phyloP scores from a whole-genome alignment of 2,888 invertebrate species.

The Liopterus haemorrhoidalis region DNA sequence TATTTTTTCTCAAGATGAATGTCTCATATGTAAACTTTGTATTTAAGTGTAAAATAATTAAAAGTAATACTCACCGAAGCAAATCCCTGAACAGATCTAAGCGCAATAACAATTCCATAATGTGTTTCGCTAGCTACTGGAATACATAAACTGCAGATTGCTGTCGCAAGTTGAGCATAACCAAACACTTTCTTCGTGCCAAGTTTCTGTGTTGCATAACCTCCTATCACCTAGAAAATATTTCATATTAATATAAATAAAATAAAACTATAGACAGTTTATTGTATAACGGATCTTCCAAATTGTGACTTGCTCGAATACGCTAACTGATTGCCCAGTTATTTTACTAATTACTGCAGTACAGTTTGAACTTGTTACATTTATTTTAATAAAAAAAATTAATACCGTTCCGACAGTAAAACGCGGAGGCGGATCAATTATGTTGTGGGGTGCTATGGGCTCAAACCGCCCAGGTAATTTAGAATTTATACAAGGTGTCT shows the following conservation, averaged over 20 bases:
- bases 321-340: too few species aligned
- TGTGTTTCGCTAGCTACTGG: conserved; percentile 59
- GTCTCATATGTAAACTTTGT: conserved; percentile 5
- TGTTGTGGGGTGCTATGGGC: too few species aligned
- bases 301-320: conserved; percentile 32
- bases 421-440: too few species aligned
- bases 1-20: too few species aligned
- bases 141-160: conserved; percentile 60
- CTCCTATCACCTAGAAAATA: conserved; percentile 59
- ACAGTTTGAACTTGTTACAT: too few species aligned
- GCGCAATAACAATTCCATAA: conserved; percentile 54
- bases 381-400: too few species aligned
- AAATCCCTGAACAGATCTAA: conserved; percentile 62
- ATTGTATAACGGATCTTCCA: neutral
- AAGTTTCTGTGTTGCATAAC: conserved; percentile 62
- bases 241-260: conserved; percentile 4
- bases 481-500: too few species aligned
- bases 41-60: conserved; percentile 2
- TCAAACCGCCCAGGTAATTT: too few species aligned
- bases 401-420: too few species aligned
- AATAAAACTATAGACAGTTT: neutral
- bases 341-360: too few species aligned
- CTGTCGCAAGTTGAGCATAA: conserved; percentile 63
- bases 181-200: conserved; percentile 67
- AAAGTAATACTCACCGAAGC: conserved; percentile 52